phyloP scores from a whole-genome alignment of 2,888 invertebrate genomes.

The Syrista parreyssii region DNA sequence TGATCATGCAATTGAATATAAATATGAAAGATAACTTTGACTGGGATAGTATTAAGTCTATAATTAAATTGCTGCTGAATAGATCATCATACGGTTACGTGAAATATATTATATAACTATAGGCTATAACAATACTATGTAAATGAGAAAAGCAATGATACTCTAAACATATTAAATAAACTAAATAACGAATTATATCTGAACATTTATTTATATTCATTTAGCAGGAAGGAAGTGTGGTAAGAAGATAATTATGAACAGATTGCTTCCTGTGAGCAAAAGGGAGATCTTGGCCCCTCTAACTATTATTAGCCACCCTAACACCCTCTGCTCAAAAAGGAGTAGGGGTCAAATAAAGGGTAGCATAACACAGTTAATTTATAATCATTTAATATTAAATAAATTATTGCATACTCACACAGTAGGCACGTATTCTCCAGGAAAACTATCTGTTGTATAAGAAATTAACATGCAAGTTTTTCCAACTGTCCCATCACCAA shows the following conservation, averaged over 20 bases:
- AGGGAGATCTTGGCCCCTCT: conserved; percentile 38
- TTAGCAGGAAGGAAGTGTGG: conserved; percentile 32
- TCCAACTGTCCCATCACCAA: conserved; percentile 93
- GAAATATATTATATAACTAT: neutral
- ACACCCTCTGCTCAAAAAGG: conserved; percentile 43
- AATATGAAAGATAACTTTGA: neutral
- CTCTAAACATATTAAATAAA: neutral
- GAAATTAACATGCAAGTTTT: conserved; percentile 95
- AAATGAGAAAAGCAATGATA: neutral
- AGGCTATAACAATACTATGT: neutral
- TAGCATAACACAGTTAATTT: neutral
- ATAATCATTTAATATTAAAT: conserved; percentile 16
- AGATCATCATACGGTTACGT: neutral
- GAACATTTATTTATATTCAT: neutral
- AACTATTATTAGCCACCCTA: conserved; percentile 55
- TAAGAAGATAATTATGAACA: conserved; percentile 48
- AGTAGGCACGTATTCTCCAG: conserved; percentile 94
- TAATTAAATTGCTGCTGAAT: neutral
- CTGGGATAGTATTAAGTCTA: neutral
- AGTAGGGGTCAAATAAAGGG: conserved; percentile 29
- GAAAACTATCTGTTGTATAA: conserved; percentile 93
- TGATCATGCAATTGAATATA: neutral
- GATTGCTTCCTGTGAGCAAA: conserved; percentile 53
- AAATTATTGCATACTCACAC: conserved; percentile 76
- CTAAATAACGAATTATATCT: neutral